Base-by-base conservation (phyloP, 2,113 vertebrate genomes). In the Gavia stellata region DNA sequence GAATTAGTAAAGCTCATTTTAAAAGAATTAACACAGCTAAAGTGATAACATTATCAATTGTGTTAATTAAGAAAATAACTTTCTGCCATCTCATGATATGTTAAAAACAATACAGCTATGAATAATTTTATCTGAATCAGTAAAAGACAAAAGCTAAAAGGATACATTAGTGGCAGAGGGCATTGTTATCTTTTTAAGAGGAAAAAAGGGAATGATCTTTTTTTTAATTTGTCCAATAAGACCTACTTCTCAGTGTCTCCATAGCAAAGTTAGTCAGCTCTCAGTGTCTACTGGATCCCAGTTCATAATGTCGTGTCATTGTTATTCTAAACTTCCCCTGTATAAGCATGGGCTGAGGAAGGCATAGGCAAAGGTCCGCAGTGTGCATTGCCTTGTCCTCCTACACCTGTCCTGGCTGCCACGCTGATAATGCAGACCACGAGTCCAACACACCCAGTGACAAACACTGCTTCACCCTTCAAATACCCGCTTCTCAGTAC, bases 61-160 rank as follows among this genome's bases (percentile, higher is more conserved):
- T 31, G 7, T 49, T 86, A 71, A 85, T 85, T 53, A 78, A 62
- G 49, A 83, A 80, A 88, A 92, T 49, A 21, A 81, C 45, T 95
- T 88, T 65, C 52, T 94, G 14, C 5, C 65, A 10, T 58, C 17
- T 84, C 9, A 15, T 47, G 19, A 29, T 49, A 52, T 6, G 4
- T 55, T 85, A 71, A 75, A 83, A 91, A 19, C 29, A 75, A 85
- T 67, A 67, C 67, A 93, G 47, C 4, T 13, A 66, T 19, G 26
- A 67, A 61, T 65, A n/a, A 55, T 92, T 88, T 82, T 67, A 65
- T 72, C 45, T 2, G 9, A 81, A 12, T 45, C 24, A 38, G 8
- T 75, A 68, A 59, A 96, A 90, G 47, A 84, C 52, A 71, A 82
- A 84, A 89, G 50, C 25, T 89, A 36, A 73, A 86, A 73, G 24